Evolutionary conservation across 2,888 invertebrate species (phyloP).

Genomic region (Hirtodrosophila duncani): DNA sequence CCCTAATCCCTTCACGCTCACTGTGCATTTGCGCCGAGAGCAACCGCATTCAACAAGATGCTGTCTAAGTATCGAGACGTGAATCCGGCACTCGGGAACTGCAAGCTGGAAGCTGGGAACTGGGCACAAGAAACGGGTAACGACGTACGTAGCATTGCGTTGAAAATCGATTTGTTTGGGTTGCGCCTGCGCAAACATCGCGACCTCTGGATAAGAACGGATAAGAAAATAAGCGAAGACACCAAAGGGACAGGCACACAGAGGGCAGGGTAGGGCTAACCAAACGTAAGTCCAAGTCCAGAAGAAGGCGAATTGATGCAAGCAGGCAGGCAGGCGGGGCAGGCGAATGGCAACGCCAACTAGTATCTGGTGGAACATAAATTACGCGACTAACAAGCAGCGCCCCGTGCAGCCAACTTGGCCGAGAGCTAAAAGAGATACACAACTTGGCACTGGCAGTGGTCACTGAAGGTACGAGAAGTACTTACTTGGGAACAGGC

Average conservation of each 20-base stretch:
- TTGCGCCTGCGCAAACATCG: constrained; percentile 77
- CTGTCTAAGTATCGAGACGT: constrained; percentile 1
- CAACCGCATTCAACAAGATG: no score
- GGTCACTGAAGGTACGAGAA: constrained; percentile 21
- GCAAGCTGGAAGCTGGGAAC: constrained; percentile 14
- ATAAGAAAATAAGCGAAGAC: constrained; percentile 71
- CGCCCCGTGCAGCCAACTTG: constrained; percentile 60
- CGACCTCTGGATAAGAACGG: constrained; percentile 69
- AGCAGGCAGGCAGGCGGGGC: constrained; percentile 12
- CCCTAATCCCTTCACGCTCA: constrained; percentile 76
- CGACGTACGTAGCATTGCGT: constrained; percentile 69
- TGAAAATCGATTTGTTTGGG: constrained; percentile 77
- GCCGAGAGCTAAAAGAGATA: constrained; percentile 62
- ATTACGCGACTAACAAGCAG: constrained; percentile 77
- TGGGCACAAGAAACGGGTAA: constrained; percentile 19
- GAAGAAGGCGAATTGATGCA: constrained; percentile 37
- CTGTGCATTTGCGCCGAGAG: constrained; percentile 60
- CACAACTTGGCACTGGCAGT: constrained; percentile 17
- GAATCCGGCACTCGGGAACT: constrained; percentile 4
- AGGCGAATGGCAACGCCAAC: constrained; percentile 60
- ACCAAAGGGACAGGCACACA: constrained; percentile 33
- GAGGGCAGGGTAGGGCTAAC: not conserved
- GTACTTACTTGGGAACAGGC: constrained; percentile 51
- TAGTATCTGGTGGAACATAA: constrained; percentile 76
- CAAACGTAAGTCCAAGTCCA: constrained; percentile 3